Conservation (phyloP, 2,888 invertebrate species). For the Cryptosula pallasiana region DNA sequence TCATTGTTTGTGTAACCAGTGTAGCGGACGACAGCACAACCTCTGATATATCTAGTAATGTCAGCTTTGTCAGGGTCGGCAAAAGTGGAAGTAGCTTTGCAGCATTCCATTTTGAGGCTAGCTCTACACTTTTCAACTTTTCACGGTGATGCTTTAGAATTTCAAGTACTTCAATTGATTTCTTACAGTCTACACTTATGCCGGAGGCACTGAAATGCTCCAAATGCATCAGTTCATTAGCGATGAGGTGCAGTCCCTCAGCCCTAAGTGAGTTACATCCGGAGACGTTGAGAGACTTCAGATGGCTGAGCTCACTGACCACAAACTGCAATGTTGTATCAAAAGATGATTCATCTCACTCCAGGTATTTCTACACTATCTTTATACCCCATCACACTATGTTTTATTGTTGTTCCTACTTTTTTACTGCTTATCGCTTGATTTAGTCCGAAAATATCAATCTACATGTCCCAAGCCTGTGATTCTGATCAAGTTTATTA, state of each 20-base stretch:
- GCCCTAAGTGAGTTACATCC: neutral
- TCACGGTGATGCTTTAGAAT: neutral
- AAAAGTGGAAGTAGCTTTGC: neutral
- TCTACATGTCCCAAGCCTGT: too few species aligned
- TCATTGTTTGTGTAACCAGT: neutral
- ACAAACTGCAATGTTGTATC: neutral
- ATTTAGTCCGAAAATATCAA: too few species aligned
- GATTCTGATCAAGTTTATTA: too few species aligned
- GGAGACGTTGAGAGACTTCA: neutral
- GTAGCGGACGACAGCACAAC: neutral
- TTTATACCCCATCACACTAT: too few species aligned
- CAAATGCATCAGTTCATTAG: neutral
- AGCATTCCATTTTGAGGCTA: neutral
- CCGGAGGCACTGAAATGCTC: neutral
- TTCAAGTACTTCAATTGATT: neutral
- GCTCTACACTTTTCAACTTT: neutral
- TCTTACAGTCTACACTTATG: neutral
- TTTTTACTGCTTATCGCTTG: too few species aligned
- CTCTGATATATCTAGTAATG: neutral
- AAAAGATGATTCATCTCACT: too few species aligned
- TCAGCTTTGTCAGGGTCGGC: neutral
- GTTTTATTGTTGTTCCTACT: too few species aligned
- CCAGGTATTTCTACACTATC: too few species aligned
- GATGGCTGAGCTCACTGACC: neutral
- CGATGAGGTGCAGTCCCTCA: neutral